These are phyloP conservation scores for Pteropus alecto DNA, from an alignment of 2,113 vertebrate species.

Conservation along the genomic window DNA sequence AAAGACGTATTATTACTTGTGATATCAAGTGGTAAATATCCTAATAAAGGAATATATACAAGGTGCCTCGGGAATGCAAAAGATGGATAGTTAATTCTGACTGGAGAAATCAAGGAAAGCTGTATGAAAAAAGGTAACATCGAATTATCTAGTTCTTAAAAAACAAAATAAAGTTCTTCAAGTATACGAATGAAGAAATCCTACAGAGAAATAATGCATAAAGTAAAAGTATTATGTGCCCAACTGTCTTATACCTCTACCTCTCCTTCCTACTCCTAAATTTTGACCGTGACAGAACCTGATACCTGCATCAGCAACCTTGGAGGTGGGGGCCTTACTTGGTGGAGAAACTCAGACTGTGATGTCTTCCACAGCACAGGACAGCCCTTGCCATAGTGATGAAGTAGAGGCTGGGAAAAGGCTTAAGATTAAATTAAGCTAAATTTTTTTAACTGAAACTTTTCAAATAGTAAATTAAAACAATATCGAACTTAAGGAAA, in stretches of 20 bases:
- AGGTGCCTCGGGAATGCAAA: neutral
- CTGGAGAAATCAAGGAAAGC: neutral
- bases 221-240: neutral
- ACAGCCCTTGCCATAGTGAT: neutral
- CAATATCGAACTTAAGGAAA: neutral
- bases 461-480: neutral
- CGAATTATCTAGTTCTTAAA: neutral
- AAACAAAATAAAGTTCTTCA: neutral
- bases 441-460: neutral
- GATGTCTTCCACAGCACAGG: rapidly evolving
- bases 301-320: neutral
- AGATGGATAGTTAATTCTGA: neutral
- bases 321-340: too few relatives aligned
- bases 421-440: neutral
- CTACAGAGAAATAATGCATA: neutral
- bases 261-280: neutral
- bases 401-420: neutral
- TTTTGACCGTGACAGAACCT: neutral
- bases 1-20: neutral
- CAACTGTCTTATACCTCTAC: neutral
- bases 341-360: neutral
- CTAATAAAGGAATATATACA: neutral
- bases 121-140: neutral
- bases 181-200: neutral
- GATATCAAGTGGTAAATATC: neutral